These are phyloP conservation scores for Synergus itoensis DNA, from an alignment of 2,888 invertebrate species.

Conservation along the genomic window DNA sequence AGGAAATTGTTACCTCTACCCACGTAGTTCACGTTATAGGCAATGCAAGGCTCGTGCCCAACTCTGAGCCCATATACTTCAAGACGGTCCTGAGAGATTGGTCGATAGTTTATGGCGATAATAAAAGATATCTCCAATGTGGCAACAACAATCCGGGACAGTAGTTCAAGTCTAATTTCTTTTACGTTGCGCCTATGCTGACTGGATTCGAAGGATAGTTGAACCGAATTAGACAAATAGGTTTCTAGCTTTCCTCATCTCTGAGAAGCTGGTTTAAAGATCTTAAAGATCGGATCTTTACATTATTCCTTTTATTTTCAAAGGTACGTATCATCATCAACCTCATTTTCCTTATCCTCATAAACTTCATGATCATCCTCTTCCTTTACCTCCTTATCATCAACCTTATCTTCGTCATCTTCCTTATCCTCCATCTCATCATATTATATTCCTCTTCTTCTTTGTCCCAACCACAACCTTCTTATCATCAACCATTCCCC, in stretches of 20 bases:
- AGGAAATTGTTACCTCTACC: conserved; percentile 21
- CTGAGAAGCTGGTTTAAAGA: neutral
- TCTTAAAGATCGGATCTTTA: neutral
- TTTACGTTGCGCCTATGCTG: neutral
- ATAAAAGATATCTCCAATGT: conserved; percentile 56
- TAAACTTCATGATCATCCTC: no score
- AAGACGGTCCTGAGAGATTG: conserved; percentile 45
- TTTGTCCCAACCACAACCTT: no score
- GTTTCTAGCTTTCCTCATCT: neutral
- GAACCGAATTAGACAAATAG: neutral
- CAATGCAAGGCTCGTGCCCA: neutral
- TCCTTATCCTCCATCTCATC: no score
- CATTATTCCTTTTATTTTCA: no score
- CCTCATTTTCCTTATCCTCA: neutral
- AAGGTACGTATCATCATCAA: no score
- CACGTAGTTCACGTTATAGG: conserved; percentile 15
- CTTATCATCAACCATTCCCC: no score
- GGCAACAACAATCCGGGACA: conserved; percentile 49
- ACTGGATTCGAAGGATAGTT: neutral
- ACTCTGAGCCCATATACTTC: conserved; percentile 4
- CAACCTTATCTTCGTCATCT: no score
- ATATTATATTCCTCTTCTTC: no score
- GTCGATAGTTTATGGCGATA: conserved; percentile 60
- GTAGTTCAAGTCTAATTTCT: conserved; percentile 42
- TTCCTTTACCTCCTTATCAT: no score